Base-by-base conservation (phyloP, 2,113 vertebrate genomes). In the Planiliza haematocheilus region DNA sequence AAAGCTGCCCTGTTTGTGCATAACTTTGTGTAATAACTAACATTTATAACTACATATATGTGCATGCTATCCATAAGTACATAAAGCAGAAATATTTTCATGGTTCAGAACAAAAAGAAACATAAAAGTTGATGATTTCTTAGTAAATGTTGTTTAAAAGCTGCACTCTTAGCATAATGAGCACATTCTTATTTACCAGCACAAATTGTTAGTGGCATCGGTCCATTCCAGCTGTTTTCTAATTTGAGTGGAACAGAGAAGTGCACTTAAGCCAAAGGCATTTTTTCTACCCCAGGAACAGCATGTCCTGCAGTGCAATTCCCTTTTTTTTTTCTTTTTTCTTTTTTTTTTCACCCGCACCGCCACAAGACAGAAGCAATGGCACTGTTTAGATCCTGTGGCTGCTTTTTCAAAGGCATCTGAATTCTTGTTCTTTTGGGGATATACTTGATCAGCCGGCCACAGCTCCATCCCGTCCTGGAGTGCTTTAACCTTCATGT, bases 231-330 rank as follows among this genome's bases (percentile, higher is more conserved):
- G 59, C 59, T 16, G 51, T 56, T 68, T 72, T 13, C 14, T 70
- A 24, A 65, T 67, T 72, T 53, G n/a, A 50, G 43, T 16, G 43
- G 8, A 66, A 45, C 8, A 64, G 51, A 61, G 37, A 5, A n/a
- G 16, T n/a, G 8, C 49, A 51, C 3, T 51, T 43, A 45, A 7
- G 18, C 13, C 49, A 16, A 60, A 60, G 43, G 17, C 11, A 41
- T 10, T 51, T 14, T 81, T 49, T 75, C 48, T 17, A 57, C 30
- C 16, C 42, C 8, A 12, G 37, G 61, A 67, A 48, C 66, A 71
- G 62, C 14, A n/a, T 46, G 43, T 79, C 43, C 38, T 39, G n/a
- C 36, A 18, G 10, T 48, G 57, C 56, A 67, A 11, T 21, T 30
- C 8, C 10, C 17, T 16, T 30, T 30, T 30, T 30, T 5, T 3